Conservation (phyloP, 1,140 invertebrate species). For the Cotesia typhae region DNA sequence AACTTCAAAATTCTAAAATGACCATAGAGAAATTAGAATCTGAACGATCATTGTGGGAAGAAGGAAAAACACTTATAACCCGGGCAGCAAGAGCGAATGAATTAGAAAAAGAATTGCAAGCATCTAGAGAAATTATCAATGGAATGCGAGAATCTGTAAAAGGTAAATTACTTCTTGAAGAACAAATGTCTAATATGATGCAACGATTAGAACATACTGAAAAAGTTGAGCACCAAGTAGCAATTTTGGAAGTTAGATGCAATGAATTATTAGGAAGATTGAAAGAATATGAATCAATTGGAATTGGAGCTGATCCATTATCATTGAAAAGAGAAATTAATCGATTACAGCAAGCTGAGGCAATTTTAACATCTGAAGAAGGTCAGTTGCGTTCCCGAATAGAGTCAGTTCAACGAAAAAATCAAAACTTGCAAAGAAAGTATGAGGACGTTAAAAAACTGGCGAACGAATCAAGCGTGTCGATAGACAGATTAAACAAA, state of each 20-base stretch:
- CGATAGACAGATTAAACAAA: conserved; percentile 59
- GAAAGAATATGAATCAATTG: conserved; percentile 58
- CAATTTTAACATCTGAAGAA: conserved; percentile 55
- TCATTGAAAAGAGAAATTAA: conserved; percentile 57
- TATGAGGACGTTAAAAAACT: conserved; percentile 58
- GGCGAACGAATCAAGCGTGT: conserved; percentile 49
- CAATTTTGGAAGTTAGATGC: conserved; percentile 47
- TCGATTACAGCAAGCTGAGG: conserved; percentile 59
- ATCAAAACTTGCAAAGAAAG: conserved; percentile 46
- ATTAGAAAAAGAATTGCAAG: conserved; percentile 55
- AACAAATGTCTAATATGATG: conserved; percentile 57
- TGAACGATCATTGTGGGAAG: conserved; percentile 54
- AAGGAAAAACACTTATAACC: conserved; percentile 49
- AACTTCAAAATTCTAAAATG: conserved; percentile 54
- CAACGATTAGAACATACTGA: conserved; percentile 58
- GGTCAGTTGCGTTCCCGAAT: conserved; percentile 55
- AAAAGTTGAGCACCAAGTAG: conserved; percentile 54
- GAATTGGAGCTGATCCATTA: conserved; percentile 51
- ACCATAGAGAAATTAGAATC: conserved; percentile 55
- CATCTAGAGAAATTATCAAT: conserved; percentile 50
- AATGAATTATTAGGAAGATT: conserved; percentile 52
- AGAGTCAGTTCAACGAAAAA: conserved; percentile 53
- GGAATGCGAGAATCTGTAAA: conserved; percentile 55
- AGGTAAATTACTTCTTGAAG: conserved; percentile 61
- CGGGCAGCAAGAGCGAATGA: conserved; percentile 54